Evolutionary conservation across 2,797 vertebrate genomes (phyloP), one percentile per base, ranked within the genome.

Genomic region (Morelia viridis): DNA sequence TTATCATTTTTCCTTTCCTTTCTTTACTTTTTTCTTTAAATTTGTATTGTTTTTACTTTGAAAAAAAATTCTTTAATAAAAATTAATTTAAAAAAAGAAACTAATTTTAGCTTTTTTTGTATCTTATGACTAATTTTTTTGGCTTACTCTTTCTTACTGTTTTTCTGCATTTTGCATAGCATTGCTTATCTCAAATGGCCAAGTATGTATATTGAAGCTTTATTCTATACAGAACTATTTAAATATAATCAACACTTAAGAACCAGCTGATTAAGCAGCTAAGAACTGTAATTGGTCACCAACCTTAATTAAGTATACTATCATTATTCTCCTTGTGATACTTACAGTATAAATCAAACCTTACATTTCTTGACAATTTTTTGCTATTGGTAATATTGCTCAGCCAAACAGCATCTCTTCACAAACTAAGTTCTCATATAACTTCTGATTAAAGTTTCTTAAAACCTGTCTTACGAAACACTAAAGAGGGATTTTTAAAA

Each of bases 181-280:
- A 76, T 8, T 35, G 15, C 1, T 71, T 76, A 76, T 41, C 71
- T 76, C 41, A 17, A 76, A 41, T 76, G 7, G 41, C 8, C 71
- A 76, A 76, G 68, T 35, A 76, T 17, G 31, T 65, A 89, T 71
- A 53, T 11, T 35, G 46, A 89, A 65, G 62, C 9, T 71, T 56
- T 56, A 53, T 71, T 56, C 28, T 22, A 60, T n/a, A 60, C 17
- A 50, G 24, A 17, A 35, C 41, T 76, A 87, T 60, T 91, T 91
- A 71, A 91, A 76, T 50, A 46, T 87, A 91, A 87, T 87, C 85
- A 87, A 76, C 50, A 58, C 11, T 91, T 46, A 87, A 41, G 26
- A 87, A 26, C 31, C 26, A 91, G 35, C 46, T 87, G 7, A 61
- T 87, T n/a, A 76, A 60, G 65, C 50, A 86, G 15, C 24, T 87